Evolutionary conservation across 1,140 invertebrate species (phyloP), one percentile per base, ranked within the genome.

Genomic region (Linepithema humile): DNA sequence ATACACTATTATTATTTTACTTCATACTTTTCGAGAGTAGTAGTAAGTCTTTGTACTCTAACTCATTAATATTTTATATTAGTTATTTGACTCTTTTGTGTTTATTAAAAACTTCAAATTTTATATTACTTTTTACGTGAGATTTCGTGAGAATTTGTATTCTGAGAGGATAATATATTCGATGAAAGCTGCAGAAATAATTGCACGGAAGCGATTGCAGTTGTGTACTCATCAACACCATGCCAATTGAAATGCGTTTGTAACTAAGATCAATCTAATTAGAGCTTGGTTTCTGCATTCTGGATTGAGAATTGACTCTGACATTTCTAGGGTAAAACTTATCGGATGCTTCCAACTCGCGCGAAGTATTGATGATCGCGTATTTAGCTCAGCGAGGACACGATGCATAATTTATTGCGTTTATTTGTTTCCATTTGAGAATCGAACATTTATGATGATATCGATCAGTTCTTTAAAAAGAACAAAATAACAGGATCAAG

Each of bases 261-360:
- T 17, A 17, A 5, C 23, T 17, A 38, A n/a, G 32, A 48, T 65
- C 29, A 48, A 7, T 20, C 40, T 77, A 77, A 77, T 65, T 77
- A 40, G 40, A 20, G 26, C 3, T 75, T 74, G 38, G 72, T 74
- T 74, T 60, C 9, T 29, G 72, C 35, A 59, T 32, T 7, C 72
- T 23, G n/a, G 10, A n/a, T 75, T 32, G 72, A 62, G 40, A n/a
- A n/a, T 45, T 62, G 62, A 62, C n/a, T 75, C n/a, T 75, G 72
- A 75, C n/a, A 12, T 62, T 75, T 75, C n/a, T 17, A 62, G 38
- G 57, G 38, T 45, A 75, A 75, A 75, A 75, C 62, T 26, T 75
- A 62, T 62, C 26, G 38, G 45, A 6, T 75, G n/a, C 7, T 62
- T 4, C n/a, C 3, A 65, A 67, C 15, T 65, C 60, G 32, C 23